Percentiles rank a stretch among this genome's conserved stretches.
Evolutionary conservation across 2,113 vertebrate genomes (phyloP).

Genomic region (Heptranchias perlo): DNA sequence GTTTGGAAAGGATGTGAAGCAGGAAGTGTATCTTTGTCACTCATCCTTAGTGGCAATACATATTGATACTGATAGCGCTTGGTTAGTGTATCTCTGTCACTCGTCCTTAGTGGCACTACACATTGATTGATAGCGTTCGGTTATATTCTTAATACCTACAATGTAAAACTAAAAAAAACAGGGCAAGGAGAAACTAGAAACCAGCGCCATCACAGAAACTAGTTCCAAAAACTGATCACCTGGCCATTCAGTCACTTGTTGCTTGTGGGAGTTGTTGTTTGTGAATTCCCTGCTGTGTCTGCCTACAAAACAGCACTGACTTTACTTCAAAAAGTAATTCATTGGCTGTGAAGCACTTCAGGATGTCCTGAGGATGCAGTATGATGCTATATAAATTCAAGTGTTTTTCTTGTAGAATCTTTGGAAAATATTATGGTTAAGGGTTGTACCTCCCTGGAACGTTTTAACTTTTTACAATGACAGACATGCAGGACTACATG

Average conservation of each 20-base stretch:
- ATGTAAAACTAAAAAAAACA: neutral
- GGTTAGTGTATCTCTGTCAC: neutral
- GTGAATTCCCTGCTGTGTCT: neutral
- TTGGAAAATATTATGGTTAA: neutral
- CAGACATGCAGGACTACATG: too few relatives aligned
- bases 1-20: neutral
- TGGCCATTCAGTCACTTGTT: too few relatives aligned
- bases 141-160: neutral
- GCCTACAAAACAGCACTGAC: neutral
- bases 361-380: neutral
- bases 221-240: too few relatives aligned
- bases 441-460: neutral
- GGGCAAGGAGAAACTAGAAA: neutral
- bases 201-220: too few relatives aligned
- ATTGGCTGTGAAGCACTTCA: neutral
- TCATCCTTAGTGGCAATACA: neutral
- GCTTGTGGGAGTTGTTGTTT: neutral
- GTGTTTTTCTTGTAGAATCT: neutral
- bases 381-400: neutral
- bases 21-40: neutral
- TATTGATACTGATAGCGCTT: neutral
- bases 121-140: neutral
- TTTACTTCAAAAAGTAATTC: neutral
- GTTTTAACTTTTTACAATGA: too few relatives aligned
- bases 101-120: neutral